These are phyloP conservation scores for Camponotus floridanus DNA, from an alignment of 1,140 invertebrate species.

Conservation along the genomic window DNA sequence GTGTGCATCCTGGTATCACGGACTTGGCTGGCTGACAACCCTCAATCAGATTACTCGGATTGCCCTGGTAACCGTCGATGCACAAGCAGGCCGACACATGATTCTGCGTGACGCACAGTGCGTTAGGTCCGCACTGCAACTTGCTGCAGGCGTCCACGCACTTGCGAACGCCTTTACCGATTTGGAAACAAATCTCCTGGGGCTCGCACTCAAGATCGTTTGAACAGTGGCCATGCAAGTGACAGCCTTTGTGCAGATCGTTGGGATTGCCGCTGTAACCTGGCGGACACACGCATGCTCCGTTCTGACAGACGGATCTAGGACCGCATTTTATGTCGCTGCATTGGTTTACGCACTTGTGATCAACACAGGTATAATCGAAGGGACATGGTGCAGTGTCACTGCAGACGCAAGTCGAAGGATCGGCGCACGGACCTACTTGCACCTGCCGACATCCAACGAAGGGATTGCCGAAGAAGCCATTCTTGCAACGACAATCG, in stretches of 20 bases:
- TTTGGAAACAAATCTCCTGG: conserved; percentile 94
- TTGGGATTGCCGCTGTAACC: conserved; percentile 93
- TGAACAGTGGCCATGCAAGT: conserved; percentile 90
- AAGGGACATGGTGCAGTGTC: conserved; percentile 90
- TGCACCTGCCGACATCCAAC: conserved; percentile 90
- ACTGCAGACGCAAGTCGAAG: conserved; percentile 90
- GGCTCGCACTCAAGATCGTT: conserved; percentile 93
- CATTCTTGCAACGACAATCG: conserved; percentile 94
- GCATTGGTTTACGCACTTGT: conserved; percentile 92
- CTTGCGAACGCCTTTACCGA: conserved; percentile 91
- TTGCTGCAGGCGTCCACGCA: conserved; percentile 95
- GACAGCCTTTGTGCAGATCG: conserved; percentile 90
- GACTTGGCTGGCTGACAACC: conserved; percentile 91
- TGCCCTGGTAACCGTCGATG: conserved; percentile 92
- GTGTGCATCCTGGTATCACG: conserved; percentile 87
- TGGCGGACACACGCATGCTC: conserved; percentile 92
- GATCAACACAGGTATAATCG: conserved; percentile 90
- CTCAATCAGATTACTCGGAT: conserved; percentile 91
- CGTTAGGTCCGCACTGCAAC: conserved; percentile 96
- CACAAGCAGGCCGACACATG: conserved; percentile 95
- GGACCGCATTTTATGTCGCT: conserved; percentile 92
- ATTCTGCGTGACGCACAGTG: conserved; percentile 93
- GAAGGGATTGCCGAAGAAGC: conserved; percentile 95
- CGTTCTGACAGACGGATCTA: conserved; percentile 92
- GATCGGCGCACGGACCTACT: conserved; percentile 89